Conservation (phyloP, 2,888 invertebrate species). For the Branchipolynoe longqiensis region DNA sequence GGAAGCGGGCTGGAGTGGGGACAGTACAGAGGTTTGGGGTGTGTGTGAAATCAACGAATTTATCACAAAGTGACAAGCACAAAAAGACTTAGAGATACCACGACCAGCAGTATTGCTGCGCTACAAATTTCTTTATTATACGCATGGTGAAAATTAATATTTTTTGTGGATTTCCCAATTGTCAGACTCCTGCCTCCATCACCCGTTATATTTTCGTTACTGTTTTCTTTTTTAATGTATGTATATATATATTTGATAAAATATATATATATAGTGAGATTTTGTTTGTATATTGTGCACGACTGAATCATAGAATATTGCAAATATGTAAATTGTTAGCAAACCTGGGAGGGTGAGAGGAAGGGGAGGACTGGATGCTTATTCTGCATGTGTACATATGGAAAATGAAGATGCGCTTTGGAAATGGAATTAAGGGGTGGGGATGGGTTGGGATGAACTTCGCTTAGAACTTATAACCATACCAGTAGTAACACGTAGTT, state of each 20-base stretch:
- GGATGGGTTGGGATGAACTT: not conserved
- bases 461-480: constrained; percentile 24
- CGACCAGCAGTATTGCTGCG: constrained; percentile 16
- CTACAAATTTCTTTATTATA: not conserved
- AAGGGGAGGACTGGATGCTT: not conserved
- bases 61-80: too few relatives aligned
- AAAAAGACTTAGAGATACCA: too few relatives aligned
- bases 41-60: too few relatives aligned
- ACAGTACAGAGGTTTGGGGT: constrained; percentile 25
- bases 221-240: too few relatives aligned
- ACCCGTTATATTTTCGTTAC: not conserved
- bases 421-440: not conserved
- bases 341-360: not conserved
- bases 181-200: not conserved
- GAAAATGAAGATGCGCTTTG: not conserved
- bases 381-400: constrained; percentile 17
- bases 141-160: constrained; percentile 23
- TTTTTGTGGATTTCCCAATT: not conserved
- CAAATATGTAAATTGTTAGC: too few relatives aligned
- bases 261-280: too few relatives aligned
- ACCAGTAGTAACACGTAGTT: constrained; percentile 33
- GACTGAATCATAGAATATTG: not conserved
- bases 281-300: not conserved
- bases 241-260: too few relatives aligned
- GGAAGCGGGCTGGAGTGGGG: constrained; percentile 8